Evolutionary conservation across 2,888 invertebrate genomes (phyloP), one percentile per base, ranked within the genome.

Genomic region (Scelioninae gen. 1): DNA sequence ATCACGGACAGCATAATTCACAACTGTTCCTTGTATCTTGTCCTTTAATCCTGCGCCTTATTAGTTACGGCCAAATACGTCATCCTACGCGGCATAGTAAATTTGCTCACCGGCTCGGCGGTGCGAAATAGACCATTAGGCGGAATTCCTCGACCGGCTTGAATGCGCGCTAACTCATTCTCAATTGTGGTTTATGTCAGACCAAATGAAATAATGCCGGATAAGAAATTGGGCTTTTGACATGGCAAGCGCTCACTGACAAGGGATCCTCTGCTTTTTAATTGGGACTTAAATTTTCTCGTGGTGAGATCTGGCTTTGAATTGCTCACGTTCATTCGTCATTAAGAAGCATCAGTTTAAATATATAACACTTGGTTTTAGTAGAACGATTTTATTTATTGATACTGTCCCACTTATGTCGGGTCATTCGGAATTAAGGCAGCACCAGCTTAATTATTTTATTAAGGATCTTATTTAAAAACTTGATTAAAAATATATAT

Each of bases 51-150:
- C 32, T 31, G 55, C 56, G 43, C 31, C 31, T 78, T 68, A 78
- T 78, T 78, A 71, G 71, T 71, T 71, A 62, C 58, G 40, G 40
- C 11, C 23, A 55, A 60, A 63, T 58, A 32, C 71, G 62, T 74
- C 80, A 66, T 74, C 65, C 79, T 65, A 72, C 58, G 71, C 72
- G 72, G 38, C 40, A 66, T 60, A 58, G 79, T 72, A 72, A 72
- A 79, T 79, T 79, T 60, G 32, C 53, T 55, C 23, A 63, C 29
- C 43, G 43, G 32, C 58, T 63, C 63, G 56, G 23, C 15, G 69
- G 58, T 58, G 81, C 76, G 66, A 76, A 82, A 66, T 71, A 82
- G 71, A 72, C 76, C 76, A 82, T 82, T 81, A 77, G 75, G 65
- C 15, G 23, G 68, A 51, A 66, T 62, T 80, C 65, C 72, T 74